Evolutionary conservation across 2,888 invertebrate species (phyloP), one percentile per base, ranked within the genome.

Genomic region (Agrotis segetum): DNA sequence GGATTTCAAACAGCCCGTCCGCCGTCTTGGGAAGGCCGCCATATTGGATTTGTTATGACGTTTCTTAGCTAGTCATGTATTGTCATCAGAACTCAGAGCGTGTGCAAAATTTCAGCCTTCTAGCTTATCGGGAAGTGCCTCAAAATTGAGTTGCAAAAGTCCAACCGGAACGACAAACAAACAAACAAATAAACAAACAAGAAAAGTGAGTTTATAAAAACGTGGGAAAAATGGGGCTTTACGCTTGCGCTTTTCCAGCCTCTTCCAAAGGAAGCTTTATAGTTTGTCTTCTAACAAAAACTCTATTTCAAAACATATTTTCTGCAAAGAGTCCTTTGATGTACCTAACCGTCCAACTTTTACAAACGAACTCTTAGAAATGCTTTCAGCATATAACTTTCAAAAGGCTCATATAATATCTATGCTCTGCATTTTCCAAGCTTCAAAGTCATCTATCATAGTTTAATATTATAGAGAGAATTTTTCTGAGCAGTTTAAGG

Each of bases 381-480:
- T 72, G 55, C 6, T 29, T 13, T 24, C 19, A 47, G n/a, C n/a
- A 13, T 14, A 24, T 46, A 55, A 11, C 47, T 49, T 74, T 65
- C 34, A 46, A 19, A 75, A 50, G n/a, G 29, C 55, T 34, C 47
- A 46, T 14, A 55, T 17, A 13, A 14, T 75, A 60, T 75, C 3
- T 44, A 17, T 50, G 9, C 21, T 59, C 19, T 29, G 21, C 17
- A 58, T 58, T 76, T 74, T 62, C 11, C 9, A 40, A 60, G 16
- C 49, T 49, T 16, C 5, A 40, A 29, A 59, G 49, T 55, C 55
- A 55, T 75, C 55, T 14, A 67, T 74, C 73, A 67, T n/a, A 59
- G 44, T 61, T 74, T 56, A 60, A 46, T 67, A 55, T 59, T 59
- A 29, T 16, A 47, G 50, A 74, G 14, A 50, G 44, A 16, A 50